Evolutionary conservation across 2,113 vertebrate genomes (phyloP).

Genomic region (Conger conger): DNA sequence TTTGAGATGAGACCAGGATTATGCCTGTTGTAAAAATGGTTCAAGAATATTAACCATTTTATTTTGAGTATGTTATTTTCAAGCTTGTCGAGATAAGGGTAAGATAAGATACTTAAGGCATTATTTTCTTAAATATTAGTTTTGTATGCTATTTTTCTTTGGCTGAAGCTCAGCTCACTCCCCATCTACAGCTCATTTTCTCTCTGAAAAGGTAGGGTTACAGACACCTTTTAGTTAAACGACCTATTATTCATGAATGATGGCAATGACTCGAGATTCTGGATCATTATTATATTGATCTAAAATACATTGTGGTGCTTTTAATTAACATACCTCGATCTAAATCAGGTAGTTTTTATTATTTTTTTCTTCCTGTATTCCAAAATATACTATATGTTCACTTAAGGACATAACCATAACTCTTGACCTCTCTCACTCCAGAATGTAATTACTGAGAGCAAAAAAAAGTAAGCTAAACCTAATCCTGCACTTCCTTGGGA

Average conservation of each 20-base stretch:
- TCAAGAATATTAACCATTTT: too few relatives aligned
- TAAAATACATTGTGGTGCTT: background rate
- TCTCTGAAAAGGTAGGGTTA: too few relatives aligned
- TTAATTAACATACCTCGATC: background rate
- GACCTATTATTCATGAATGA: background rate
- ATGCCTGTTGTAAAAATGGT: too few relatives aligned
- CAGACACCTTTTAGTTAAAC: too few relatives aligned
- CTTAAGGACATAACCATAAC: background rate
- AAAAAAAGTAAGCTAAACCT: background rate
- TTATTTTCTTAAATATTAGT: too few relatives aligned
- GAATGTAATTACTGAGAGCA: background rate
- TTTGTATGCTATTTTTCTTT: background rate
- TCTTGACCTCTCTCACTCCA: background rate
- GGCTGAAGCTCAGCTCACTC: background rate
- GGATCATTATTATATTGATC: background rate
- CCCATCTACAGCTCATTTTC: background rate
- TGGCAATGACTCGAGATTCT: background rate
- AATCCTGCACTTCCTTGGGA: constrained; percentile 5
- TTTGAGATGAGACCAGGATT: too few relatives aligned
- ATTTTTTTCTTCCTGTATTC: background rate
- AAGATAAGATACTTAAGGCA: too few relatives aligned
- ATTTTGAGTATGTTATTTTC: too few relatives aligned
- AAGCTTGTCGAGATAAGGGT: too few relatives aligned
- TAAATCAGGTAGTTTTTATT: background rate
- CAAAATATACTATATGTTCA: background rate